Conservation (phyloP, 2,888 invertebrate genomes). For the Crematogaster levior region DNA sequence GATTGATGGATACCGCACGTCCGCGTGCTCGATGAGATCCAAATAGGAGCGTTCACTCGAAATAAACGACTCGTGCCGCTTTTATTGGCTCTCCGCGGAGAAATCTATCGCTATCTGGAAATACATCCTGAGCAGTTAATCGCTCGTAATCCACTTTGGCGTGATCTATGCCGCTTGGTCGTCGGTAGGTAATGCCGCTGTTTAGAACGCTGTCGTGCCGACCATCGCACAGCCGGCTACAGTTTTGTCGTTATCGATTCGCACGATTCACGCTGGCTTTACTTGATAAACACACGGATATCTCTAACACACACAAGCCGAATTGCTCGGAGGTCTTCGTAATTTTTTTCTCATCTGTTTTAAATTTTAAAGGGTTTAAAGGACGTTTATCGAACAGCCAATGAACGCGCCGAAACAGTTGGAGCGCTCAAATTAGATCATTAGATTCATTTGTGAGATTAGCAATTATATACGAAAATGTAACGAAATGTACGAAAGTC, state of each 20-base stretch:
- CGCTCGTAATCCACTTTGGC: slow-evolving; percentile 54
- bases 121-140: slow-evolving; percentile 51
- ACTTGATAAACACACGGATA: not conserved
- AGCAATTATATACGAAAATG: not conserved
- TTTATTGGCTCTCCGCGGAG: slow-evolving; percentile 36
- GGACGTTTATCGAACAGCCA: not conserved
- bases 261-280: not conserved
- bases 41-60: slow-evolving; percentile 5
- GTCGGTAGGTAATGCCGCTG: slow-evolving; percentile 31
- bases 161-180: slow-evolving; percentile 49
- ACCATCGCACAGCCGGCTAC: slow-evolving; percentile 32
- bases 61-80: slow-evolving; percentile 24
- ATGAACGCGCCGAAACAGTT: not conserved
- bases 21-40: not conserved
- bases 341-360: not conserved
- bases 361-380: no score
- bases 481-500: not conserved
- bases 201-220: slow-evolving; percentile 43
- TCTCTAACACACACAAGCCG: not conserved
- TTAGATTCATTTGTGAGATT: no score
- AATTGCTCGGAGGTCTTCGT: not conserved
- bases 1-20: not conserved
- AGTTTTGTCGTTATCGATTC: slow-evolving; percentile 32
- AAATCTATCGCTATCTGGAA: slow-evolving; percentile 49
- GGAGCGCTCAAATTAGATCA: not conserved